These are phyloP conservation scores for Rhynchopsitta pachyrhyncha DNA, from an alignment of 2,113 vertebrate species.

Conservation along the genomic window DNA sequence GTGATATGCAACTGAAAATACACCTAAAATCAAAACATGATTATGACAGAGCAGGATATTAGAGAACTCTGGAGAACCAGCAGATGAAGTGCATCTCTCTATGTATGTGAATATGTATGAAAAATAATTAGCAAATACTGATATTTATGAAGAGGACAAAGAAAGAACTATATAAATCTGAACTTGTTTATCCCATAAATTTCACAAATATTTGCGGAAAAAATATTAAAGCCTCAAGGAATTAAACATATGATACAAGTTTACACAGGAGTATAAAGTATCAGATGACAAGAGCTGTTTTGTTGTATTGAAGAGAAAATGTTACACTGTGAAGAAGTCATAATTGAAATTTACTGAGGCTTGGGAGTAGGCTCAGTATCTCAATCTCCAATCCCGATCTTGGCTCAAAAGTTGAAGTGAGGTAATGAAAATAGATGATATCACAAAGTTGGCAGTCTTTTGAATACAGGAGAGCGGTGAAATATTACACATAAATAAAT, in stretches of 20 bases:
- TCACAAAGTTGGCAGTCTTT: constrained; percentile 44
- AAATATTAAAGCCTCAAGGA: neutral
- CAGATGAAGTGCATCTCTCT: neutral
- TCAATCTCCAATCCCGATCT: constrained; percentile 4
- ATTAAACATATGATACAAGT: accelerated
- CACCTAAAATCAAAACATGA: neutral
- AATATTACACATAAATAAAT: constrained; percentile 43
- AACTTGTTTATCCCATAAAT: neutral
- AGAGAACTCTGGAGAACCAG: neutral
- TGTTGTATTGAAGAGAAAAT: neutral
- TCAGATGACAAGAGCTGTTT: neutral
- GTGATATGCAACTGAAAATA: neutral
- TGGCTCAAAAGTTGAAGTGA: constrained; percentile 20
- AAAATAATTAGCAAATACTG: neutral
- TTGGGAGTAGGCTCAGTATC: neutral
- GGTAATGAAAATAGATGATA: constrained; percentile 47
- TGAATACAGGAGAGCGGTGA: neutral
- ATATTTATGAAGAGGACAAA: neutral
- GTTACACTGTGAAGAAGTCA: neutral
- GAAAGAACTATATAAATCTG: neutral
- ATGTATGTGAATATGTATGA: neutral
- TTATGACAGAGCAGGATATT: neutral
- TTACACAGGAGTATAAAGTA: neutral
- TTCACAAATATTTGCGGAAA: neutral
- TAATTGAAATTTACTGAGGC: neutral